A percentile compares a stretch with the other conserved stretches of the same genome.
phyloP scores from a whole-genome alignment of 2,113 vertebrate species.

The Caracal caracal region DNA sequence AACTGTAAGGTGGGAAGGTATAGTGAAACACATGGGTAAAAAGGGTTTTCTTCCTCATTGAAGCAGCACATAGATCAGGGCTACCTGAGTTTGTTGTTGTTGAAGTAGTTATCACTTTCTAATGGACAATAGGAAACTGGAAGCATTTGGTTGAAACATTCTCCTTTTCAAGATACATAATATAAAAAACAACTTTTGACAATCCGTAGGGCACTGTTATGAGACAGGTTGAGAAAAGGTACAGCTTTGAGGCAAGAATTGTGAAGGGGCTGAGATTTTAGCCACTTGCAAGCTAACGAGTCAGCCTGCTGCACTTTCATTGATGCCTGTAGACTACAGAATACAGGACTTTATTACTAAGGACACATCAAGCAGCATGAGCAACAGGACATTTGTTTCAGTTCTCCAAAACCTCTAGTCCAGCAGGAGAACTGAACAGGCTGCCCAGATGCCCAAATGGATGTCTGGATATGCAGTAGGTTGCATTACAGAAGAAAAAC shows the following conservation, averaged over 20 bases:
- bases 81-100: background rate
- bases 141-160: constrained; percentile 6
- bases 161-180: background rate
- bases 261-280: background rate
- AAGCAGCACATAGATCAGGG: background rate
- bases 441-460: background rate
- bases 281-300: background rate
- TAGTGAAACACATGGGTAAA: background rate
- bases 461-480: background rate
- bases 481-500: background rate
- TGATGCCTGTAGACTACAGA: background rate
- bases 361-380: background rate
- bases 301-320: background rate
- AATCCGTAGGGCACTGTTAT: background rate
- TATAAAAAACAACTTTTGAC: background rate
- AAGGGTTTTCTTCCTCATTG: background rate
- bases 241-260: background rate
- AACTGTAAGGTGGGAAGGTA: background rate
- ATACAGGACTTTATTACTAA: background rate
- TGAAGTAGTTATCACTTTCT: background rate
- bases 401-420: background rate
- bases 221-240: background rate
- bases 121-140: background rate
- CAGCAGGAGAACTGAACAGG: background rate
- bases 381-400: background rate